These are phyloP conservation scores for Ashinkailepas kermadecensis DNA, from an alignment of 2,888 invertebrate species.

Conservation along the genomic window DNA sequence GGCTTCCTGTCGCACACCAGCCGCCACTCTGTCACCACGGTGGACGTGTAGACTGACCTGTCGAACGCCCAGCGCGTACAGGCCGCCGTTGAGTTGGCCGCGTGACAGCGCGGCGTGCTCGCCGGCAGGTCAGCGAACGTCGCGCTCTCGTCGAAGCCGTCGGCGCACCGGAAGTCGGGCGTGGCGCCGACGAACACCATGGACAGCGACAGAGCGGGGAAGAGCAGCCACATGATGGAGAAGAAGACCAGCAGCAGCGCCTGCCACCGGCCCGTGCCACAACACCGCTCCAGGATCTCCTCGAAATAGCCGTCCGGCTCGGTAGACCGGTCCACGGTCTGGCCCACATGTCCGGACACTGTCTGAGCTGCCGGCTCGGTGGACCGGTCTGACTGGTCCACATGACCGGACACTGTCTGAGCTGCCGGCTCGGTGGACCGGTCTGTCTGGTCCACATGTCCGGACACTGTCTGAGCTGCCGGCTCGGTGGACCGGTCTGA, in stretches of 20 bases:
- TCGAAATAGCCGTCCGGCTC: not conserved
- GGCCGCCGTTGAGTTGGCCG: not conserved
- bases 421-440: too few species aligned
- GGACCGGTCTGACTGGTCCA: too few species aligned
- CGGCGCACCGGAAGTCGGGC: conserved; percentile 3
- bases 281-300: not conserved
- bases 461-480: too few species aligned
- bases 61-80: conserved; percentile 28
- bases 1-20: conserved; percentile 31
- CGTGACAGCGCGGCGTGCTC: not conserved
- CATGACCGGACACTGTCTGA: too few species aligned
- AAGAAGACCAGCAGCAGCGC: not conserved
- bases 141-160: not conserved
- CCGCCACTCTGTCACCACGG: conserved; percentile 31
- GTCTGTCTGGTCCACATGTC: too few species aligned
- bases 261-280: not conserved
- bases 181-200: conserved; percentile 25
- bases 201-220: conserved; percentile 11
- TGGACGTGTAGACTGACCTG: conserved; percentile 27
- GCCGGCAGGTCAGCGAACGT: conserved; percentile 20
- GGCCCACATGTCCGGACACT: too few species aligned
- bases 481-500: too few species aligned
- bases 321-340: too few species aligned
- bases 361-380: too few species aligned
- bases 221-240: conserved; percentile 17